A percentile compares a stretch with the other conserved stretches of the same genome.
Conservation (phyloP, 2,888 invertebrate genomes). For the Odontomyia ornata region DNA sequence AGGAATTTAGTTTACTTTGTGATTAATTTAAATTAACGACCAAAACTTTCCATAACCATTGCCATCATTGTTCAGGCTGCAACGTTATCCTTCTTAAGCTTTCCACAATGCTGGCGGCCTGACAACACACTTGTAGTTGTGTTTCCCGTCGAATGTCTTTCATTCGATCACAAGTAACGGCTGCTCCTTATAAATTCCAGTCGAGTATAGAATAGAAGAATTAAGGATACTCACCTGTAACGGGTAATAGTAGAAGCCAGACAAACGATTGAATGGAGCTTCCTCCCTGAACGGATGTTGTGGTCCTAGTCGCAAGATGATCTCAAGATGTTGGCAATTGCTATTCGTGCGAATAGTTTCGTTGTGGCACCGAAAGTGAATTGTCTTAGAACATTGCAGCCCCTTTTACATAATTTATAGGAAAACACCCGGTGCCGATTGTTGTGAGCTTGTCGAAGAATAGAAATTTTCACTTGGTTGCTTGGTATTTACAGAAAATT, state of each 20-base stretch:
- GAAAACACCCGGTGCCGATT: constrained; percentile 7
- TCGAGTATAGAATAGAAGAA: constrained; percentile 19
- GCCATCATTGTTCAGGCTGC: constrained; percentile 5
- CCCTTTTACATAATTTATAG: constrained; percentile 46
- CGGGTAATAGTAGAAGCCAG: background rate
- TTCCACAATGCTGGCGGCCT: constrained; percentile 8
- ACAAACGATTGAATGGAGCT: constrained; percentile 18
- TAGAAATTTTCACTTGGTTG: constrained; percentile 6
- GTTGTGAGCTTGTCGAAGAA: constrained; percentile 10
- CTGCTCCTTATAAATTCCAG: constrained; percentile 32
- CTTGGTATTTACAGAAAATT: constrained; percentile 32
- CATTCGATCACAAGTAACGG: constrained; percentile 17
- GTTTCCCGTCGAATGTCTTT: constrained; percentile 30
- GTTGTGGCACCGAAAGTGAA: constrained; percentile 38
- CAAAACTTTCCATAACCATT: constrained; percentile 27
- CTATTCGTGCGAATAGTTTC: constrained; percentile 39
- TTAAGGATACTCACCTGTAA: constrained; percentile 33
- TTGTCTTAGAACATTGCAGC: constrained; percentile 38
- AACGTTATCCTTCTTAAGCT: background rate
- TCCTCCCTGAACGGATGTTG: background rate
- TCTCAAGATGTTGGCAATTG: constrained; percentile 29
- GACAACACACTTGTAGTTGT: background rate
- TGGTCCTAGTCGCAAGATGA: constrained; percentile 30
- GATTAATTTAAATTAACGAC: constrained; percentile 44
- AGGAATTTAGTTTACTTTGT: constrained; percentile 39